Base-by-base conservation (phyloP, 2,797 vertebrate genomes). In the Ptychobarbus kaznakovi region DNA sequence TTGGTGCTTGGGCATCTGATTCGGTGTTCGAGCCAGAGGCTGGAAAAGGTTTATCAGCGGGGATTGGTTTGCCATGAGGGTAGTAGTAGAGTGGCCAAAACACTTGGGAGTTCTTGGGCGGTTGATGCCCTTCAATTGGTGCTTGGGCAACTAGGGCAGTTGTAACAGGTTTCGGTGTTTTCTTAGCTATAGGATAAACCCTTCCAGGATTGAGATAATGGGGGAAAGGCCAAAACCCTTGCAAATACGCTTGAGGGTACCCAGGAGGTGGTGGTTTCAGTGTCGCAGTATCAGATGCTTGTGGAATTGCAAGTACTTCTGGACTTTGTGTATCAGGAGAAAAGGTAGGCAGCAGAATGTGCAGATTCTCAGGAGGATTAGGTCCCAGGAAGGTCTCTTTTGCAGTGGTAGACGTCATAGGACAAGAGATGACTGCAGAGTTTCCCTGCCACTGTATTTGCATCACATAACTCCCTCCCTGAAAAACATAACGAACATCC, bases 381-480 rank as follows among this genome's bases (percentile, higher is more conserved):
- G 18, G 18, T 46, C 25, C 70, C 9, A 42, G 7, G 15, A 72
- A 42, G 1, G 40, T 10, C 15, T 61, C 7, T 22, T 46, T 46
- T 61, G 18, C 13, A 51, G 1, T 72, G 2, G 22, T 38, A 12
- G 42, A 3, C 1, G 13, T 16, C 28, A 87, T 12, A 0, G 89
- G 84, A 63, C 94, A 94, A 70, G 25, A 73, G 0, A 95, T 51
- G 38, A 86, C 85, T 10, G 92, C 49, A 13, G 77, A 28, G 35
- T n/a, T 89, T 1, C 86, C 83, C 13, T 56, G 13, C 91, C 90
- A 94, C 8, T 32, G 88, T 86, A 94, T 68, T 11, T 72, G 53
- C 49, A 94, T 51, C 35, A 91, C 40, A 25, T 90, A 85, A 22
- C 38, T 82, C 3, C 89, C 91, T 88, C 86, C 88, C 94, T 94